phyloP scores from a whole-genome alignment of 30 jellyfish, hydroid and myxozoan genomes.

The Hydractinia symbiolongicarpus region DNA sequence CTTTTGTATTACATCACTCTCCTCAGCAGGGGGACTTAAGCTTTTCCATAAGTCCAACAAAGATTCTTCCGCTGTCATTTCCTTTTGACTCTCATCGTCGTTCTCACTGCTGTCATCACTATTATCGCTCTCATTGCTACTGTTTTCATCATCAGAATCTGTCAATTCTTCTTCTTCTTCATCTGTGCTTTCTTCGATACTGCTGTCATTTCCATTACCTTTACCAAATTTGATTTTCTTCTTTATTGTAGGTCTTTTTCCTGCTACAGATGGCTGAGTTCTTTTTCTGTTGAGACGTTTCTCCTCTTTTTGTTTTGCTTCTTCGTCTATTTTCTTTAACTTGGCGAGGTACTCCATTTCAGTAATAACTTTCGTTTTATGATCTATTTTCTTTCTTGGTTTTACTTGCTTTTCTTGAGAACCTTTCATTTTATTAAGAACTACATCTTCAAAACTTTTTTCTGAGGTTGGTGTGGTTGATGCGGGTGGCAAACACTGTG shows the following conservation, averaged over 20 bases:
- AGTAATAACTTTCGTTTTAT: slow-evolving; percentile 23
- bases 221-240: too few relatives aligned
- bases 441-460: slow-evolving; percentile 16
- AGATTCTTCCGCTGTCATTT: neutral
- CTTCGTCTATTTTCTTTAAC: slow-evolving; percentile 9
- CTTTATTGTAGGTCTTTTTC: too few relatives aligned
- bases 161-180: too few relatives aligned
- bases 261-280: neutral
- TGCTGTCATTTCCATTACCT: too few relatives aligned
- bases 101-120: too few relatives aligned
- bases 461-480: slow-evolving; percentile 4
- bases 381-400: slow-evolving; percentile 21
- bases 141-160: too few relatives aligned
- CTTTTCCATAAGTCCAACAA: slow-evolving; percentile 4
- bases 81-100: neutral
- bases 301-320: neutral
- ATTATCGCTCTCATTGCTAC: too few relatives aligned
- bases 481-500: neutral
- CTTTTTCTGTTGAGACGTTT: neutral
- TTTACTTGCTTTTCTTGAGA: slow-evolving; percentile 10
- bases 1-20: neutral
- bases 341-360: slow-evolving; percentile 9
- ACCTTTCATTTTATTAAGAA: slow-evolving; percentile 24
- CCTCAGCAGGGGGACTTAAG: slow-evolving; percentile 3
- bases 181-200: too few relatives aligned